phyloP scores from a whole-genome alignment of 2,888 invertebrate species.

The Ectobius pallidus region DNA sequence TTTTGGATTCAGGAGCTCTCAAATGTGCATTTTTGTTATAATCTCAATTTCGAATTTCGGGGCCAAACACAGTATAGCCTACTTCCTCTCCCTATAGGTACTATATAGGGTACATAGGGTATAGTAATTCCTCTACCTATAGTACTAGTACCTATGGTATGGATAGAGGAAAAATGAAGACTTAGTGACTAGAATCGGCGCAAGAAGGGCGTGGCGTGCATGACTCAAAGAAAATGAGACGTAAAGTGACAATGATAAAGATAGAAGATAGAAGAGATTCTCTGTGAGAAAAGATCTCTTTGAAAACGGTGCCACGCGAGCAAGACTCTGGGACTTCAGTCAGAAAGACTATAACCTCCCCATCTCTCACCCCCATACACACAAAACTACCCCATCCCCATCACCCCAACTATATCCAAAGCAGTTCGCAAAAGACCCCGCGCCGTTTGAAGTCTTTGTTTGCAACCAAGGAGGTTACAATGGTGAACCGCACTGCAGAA shows the following conservation, averaged over 20 bases:
- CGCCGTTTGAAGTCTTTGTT: slow-evolving; percentile 44
- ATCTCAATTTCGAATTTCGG: too few species aligned
- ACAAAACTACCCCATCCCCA: slow-evolving; percentile 3
- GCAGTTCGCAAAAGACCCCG: slow-evolving; percentile 22
- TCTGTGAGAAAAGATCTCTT: not conserved
- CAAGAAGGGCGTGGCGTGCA: not conserved
- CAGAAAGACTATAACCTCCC: too few species aligned
- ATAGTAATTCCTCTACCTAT: too few species aligned
- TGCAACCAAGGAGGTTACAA: slow-evolving; percentile 44
- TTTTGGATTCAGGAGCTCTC: too few species aligned
- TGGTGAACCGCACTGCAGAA: slow-evolving; percentile 38
- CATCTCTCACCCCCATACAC: not conserved
- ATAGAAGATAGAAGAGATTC: not conserved
- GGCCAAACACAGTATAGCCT: too few species aligned
- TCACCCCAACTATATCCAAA: slow-evolving; percentile 17
- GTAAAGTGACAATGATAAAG: not conserved
- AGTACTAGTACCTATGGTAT: too few species aligned
- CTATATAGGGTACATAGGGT: too few species aligned
- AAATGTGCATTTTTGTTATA: too few species aligned
- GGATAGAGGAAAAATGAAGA: too few species aligned
- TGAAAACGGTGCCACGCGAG: slow-evolving; percentile 18
- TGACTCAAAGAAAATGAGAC: not conserved
- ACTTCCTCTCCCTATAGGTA: too few species aligned
- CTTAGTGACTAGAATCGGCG: too few species aligned
- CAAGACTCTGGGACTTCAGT: not conserved